phyloP scores from a whole-genome alignment of 2,113 vertebrate genomes.

The Sinocyclocheilus anshuiensis region DNA sequence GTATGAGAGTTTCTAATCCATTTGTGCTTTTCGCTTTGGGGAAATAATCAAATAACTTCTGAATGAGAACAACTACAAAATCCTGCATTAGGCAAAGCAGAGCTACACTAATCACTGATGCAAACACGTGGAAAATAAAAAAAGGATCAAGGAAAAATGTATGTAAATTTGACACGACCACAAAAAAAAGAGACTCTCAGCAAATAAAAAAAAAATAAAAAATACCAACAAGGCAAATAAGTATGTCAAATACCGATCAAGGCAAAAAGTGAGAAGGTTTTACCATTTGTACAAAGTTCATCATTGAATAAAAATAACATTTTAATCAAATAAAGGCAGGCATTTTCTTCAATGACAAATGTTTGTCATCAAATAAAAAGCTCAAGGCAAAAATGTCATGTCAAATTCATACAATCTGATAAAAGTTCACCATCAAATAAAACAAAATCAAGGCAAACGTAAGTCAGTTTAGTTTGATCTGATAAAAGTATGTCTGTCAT shows the following conservation, averaged over 20 bases:
- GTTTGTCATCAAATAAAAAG: neutral
- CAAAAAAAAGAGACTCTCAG: neutral
- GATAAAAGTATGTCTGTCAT: no score
- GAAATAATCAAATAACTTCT: slow-evolving; percentile 45
- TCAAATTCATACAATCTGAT: neutral
- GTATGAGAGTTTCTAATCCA: slow-evolving; percentile 43
- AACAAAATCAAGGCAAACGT: no score
- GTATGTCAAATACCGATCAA: neutral
- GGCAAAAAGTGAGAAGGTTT: no score
- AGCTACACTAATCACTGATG: slow-evolving; percentile 3
- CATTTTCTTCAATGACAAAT: neutral
- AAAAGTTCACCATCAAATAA: neutral
- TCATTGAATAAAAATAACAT: no score
- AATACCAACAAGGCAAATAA: neutral
- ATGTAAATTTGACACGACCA: neutral
- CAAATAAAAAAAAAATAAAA: neutral
- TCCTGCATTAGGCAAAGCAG: neutral
- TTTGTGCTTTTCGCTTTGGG: slow-evolving; percentile 18
- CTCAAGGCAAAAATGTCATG: neutral
- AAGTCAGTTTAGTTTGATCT: no score
- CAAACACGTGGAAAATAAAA: neutral
- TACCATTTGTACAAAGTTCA: no score
- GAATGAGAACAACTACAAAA: slow-evolving; percentile 38
- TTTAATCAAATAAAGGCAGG: no score
- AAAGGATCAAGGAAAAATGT: neutral